phyloP scores from a whole-genome alignment of 2,888 invertebrate species.

The Erpobdella octoculata region DNA sequence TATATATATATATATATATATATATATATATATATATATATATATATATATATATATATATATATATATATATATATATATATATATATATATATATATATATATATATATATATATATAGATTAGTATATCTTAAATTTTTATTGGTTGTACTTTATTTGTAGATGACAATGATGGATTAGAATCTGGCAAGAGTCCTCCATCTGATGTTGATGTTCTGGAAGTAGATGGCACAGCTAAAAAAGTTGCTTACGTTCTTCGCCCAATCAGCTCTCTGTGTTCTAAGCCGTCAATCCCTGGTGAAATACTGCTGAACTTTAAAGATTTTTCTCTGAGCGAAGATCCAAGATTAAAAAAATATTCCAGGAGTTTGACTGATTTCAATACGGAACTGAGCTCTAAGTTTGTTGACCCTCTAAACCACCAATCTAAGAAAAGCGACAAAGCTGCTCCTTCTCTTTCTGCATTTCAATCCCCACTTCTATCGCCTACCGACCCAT shows the following conservation, averaged over 20 bases:
- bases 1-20: no score
- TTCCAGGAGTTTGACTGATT: neutral
- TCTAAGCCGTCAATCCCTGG: constrained; percentile 16
- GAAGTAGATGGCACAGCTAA: constrained; percentile 6
- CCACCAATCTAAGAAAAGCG: neutral
- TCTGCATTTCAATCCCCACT: neutral
- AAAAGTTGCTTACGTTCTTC: neutral
- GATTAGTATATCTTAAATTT: no score
- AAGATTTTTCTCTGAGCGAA: constrained; percentile 4
- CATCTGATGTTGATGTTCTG: neutral
- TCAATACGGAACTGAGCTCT: neutral
- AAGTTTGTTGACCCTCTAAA: constrained; percentile 9
- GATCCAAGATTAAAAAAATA: constrained; percentile 21
- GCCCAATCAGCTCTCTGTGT: neutral
- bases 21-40: no score
- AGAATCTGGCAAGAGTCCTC: neutral
- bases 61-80: no score
- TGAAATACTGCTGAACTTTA: constrained; percentile 12
- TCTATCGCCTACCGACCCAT: neutral
- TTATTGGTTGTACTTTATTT: no score
- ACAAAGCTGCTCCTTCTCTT: neutral
- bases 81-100: no score
- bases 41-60: no score
- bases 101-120: no score
- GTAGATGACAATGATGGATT: no score